phyloP scores from a whole-genome alignment of 1,140 invertebrate genomes.

The Apolygus lucorum region DNA sequence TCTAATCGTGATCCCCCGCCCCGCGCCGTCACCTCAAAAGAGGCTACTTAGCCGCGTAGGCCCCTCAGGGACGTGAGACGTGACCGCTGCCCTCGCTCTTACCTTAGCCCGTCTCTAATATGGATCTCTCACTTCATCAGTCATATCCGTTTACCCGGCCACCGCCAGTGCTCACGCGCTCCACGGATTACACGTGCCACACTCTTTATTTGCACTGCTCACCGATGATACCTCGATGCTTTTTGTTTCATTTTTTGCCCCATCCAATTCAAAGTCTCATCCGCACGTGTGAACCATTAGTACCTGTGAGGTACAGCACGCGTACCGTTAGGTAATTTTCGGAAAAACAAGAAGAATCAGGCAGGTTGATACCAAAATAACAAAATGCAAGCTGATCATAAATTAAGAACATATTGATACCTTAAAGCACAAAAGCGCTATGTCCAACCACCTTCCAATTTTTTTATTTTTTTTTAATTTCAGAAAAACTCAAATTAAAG shows the following conservation, averaged over 20 bases:
- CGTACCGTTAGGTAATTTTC: too few species aligned
- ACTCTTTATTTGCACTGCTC: neutral
- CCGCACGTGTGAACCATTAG: too few species aligned
- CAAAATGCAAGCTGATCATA: too few species aligned
- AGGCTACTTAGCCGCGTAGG: neutral
- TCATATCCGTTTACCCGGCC: slow-evolving; percentile 10
- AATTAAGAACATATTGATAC: too few species aligned
- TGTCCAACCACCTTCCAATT: too few species aligned
- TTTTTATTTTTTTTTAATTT: too few species aligned
- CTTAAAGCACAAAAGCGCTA: too few species aligned
- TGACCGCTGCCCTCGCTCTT: neutral
- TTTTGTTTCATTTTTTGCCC: neutral
- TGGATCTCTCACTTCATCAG: slow-evolving; percentile 7
- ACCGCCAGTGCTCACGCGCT: neutral
- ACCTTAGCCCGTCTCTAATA: neutral
- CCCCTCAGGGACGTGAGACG: slow-evolving; percentile 1
- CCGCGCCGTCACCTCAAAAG: neutral
- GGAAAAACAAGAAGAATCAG: too few species aligned
- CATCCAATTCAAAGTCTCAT: neutral
- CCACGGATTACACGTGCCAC: neutral
- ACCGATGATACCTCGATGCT: neutral
- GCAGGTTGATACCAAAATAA: too few species aligned
- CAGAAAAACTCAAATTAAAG: too few species aligned
- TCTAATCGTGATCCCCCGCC: neutral
- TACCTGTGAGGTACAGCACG: too few species aligned